phyloP scores from a whole-genome alignment of 1,140 invertebrate species.

The Neodiprion lecontei region DNA sequence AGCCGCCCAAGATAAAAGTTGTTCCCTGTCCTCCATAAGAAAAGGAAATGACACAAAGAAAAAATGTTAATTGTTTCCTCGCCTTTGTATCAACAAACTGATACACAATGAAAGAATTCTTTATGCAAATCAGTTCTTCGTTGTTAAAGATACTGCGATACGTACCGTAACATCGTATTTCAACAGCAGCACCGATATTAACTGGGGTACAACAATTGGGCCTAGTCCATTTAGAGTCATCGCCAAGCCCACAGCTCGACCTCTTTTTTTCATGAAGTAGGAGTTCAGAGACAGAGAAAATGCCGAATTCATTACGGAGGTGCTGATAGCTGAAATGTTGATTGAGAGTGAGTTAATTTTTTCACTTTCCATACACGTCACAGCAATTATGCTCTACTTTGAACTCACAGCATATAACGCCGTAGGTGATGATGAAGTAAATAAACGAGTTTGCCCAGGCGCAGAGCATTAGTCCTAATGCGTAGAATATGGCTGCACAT shows the following conservation, averaged over 20 bases:
- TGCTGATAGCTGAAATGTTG: slow-evolving; percentile 66
- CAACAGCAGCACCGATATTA: slow-evolving; percentile 67
- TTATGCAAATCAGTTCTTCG: slow-evolving; percentile 67
- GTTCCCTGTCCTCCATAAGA: slow-evolving; percentile 56
- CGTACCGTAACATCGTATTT: slow-evolving; percentile 64
- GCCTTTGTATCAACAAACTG: slow-evolving; percentile 62
- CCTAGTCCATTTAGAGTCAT: slow-evolving; percentile 76
- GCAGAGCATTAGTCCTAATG: slow-evolving; percentile 61
- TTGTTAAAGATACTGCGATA: slow-evolving; percentile 55
- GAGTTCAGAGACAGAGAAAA: slow-evolving; percentile 76
- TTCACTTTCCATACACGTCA: too few relatives aligned
- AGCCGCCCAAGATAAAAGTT: slow-evolving; percentile 66
- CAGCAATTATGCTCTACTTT: background rate
- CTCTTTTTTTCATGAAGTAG: slow-evolving; percentile 73
- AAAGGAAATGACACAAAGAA: slow-evolving; percentile 60
- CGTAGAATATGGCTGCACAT: slow-evolving; percentile 57
- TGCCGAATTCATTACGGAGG: slow-evolving; percentile 71
- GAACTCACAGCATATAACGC: slow-evolving; percentile 70
- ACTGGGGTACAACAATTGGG: slow-evolving; percentile 75
- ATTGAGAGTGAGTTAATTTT: slow-evolving; percentile 10
- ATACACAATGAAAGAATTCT: slow-evolving; percentile 66
- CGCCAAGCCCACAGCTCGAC: slow-evolving; percentile 72
- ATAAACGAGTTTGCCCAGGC: slow-evolving; percentile 60
- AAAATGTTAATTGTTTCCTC: slow-evolving; percentile 65
- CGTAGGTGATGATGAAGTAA: slow-evolving; percentile 67